Percentiles rank a stretch among this genome's conserved stretches.
Evolutionary conservation across 2,113 vertebrate species (phyloP).

Genomic region (Hippocampus zosterae): DNA sequence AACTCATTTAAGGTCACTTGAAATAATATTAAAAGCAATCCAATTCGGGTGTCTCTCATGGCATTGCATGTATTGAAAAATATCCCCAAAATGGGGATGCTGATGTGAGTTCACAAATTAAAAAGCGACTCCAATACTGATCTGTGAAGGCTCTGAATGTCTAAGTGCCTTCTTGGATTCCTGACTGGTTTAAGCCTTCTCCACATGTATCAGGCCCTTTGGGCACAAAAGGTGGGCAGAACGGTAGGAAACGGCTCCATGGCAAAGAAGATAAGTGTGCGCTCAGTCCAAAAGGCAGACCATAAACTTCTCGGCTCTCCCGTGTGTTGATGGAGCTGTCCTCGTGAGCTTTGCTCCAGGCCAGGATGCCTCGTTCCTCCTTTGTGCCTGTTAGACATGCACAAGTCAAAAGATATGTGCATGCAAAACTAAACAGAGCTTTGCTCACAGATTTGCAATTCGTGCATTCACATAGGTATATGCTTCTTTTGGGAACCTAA

Average conservation of each 20-base stretch:
- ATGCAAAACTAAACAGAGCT: neutral
- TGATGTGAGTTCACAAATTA: conserved; percentile 32
- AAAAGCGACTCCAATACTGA: conserved; percentile 46
- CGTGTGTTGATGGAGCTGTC: conserved; percentile 56
- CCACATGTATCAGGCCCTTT: neutral
- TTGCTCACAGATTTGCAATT: neutral
- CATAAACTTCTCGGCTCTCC: conserved; percentile 75
- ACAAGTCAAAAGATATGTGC: neutral
- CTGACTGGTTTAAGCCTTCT: conserved; percentile 21
- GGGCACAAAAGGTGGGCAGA: conserved; percentile 73
- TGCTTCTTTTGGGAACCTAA: neutral
- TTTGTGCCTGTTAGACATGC: conserved; percentile 73
- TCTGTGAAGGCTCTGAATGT: conserved; percentile 44
- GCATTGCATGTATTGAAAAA: neutral
- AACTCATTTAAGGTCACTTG: neutral
- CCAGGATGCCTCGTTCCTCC: conserved; percentile 81
- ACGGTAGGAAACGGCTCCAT: conserved; percentile 76
- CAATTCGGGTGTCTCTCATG: conserved; percentile 41
- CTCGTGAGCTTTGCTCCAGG: conserved; percentile 78
- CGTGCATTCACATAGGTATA: neutral
- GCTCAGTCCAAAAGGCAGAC: conserved; percentile 82
- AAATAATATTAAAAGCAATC: conserved; percentile 14
- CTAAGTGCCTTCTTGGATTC: conserved; percentile 42
- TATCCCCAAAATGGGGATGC: conserved; percentile 10
- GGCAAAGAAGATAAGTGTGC: conserved; percentile 63